Evolutionary conservation across 1,140 invertebrate genomes (phyloP), one percentile per base, ranked within the genome.

Genomic region (Coptotermes formosanus): DNA sequence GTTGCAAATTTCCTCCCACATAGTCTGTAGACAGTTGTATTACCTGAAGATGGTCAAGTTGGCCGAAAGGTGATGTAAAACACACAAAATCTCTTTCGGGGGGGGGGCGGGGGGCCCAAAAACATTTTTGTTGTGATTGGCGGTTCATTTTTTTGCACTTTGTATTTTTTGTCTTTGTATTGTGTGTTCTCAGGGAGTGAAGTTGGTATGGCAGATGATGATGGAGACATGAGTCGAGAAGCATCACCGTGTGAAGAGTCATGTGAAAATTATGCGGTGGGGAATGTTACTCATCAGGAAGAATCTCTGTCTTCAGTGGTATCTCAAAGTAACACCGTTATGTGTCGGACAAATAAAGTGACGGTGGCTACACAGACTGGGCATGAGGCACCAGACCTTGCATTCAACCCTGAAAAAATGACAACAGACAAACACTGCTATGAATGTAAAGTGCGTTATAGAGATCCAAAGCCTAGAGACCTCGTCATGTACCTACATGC

Each of bases 401-500:
- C 90, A 23, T 97, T 95, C 89, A 93, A 95, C 87, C 92, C 93
- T n/a, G 93, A 95, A 52, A 96, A 96, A 90, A 93, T 97, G 90
- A 95, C 95, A 2, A 92, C 95, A 7, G 97, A 98, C 89, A 94
- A 95, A 7, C 95, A 98, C 89, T 99, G 98, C 92, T 96, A 96
- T 90, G 97, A 98, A 90, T 99, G 98, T 91, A 96, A 97, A 90
- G 95, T 97, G 23, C 93, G 96, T 85, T 98, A 97, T 91, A 92
- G 96, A 86, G 98, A 99, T 90, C 98, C 98, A 0, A 95, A 96
- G 86, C 96, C 97, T 0, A 94, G 95, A 87, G 97, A 99, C 90
- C 92, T 99, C 30, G 95, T 98, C 86, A 98, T 99, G 96, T 99
- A 98, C 91, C 93, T 99, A 25, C 98, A 99, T 91, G 97, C 97